These are phyloP conservation scores for Agrotis clavis DNA, from an alignment of 2,888 invertebrate species.

Conservation along the genomic window DNA sequence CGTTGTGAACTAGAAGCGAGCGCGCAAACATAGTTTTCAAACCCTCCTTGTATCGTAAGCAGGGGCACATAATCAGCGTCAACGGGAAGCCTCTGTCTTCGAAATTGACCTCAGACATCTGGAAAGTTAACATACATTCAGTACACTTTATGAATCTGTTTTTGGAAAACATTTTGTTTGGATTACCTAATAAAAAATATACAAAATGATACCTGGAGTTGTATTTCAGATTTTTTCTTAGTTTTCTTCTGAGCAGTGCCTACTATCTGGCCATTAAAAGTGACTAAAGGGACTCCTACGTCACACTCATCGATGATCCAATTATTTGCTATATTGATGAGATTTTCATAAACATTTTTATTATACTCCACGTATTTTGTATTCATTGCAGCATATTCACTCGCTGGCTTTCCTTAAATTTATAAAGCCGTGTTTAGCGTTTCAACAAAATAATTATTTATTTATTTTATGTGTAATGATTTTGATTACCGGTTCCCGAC, in stretches of 20 bases:
- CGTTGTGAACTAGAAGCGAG: constrained; percentile 72
- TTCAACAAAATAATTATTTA: not conserved
- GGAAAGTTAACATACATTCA: constrained; percentile 46
- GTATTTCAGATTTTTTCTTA: constrained; percentile 84
- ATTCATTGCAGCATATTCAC: constrained; percentile 79
- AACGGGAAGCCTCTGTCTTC: constrained; percentile 84
- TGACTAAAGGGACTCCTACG: constrained; percentile 78
- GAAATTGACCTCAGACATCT: constrained; percentile 76
- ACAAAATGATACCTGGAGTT: constrained; percentile 74
- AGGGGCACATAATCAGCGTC: constrained; percentile 81
- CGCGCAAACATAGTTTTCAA: constrained; percentile 77
- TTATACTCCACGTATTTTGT: constrained; percentile 82
- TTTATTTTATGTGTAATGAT: not conserved
- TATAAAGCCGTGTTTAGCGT: not conserved
- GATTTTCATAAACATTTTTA: constrained; percentile 81
- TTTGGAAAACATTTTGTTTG: not conserved
- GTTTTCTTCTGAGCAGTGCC: constrained; percentile 79
- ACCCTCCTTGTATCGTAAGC: constrained; percentile 78
- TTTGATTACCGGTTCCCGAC: not conserved
- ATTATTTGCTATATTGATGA: constrained; percentile 84
- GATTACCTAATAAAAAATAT: not conserved
- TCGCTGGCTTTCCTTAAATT: constrained; percentile 77
- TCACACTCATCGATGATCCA: constrained; percentile 83
- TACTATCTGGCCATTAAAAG: constrained; percentile 81
- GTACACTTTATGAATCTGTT: not conserved